phyloP scores from a whole-genome alignment of 2,888 invertebrate genomes.

The Cheilosia variabilis region DNA sequence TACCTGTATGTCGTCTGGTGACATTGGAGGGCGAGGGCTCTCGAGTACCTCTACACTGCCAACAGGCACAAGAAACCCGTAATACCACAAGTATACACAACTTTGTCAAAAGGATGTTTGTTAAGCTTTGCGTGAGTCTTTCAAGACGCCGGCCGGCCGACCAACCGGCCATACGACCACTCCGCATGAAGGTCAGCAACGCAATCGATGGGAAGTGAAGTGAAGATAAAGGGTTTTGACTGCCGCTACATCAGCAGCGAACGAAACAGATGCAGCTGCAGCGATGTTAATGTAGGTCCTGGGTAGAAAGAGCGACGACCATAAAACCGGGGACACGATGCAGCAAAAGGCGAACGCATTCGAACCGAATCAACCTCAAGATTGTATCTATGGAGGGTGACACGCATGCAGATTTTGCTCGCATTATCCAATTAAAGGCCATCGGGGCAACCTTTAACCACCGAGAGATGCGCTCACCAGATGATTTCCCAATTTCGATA shows the following conservation, averaged over 20 bases:
- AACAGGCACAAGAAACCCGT: constrained; percentile 33
- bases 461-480: constrained; percentile 19
- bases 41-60: constrained; percentile 29
- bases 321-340: constrained; percentile 10
- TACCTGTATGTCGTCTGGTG: constrained; percentile 44
- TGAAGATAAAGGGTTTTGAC: constrained; percentile 74
- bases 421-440: constrained; percentile 71
- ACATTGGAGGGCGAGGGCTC: constrained; percentile 46
- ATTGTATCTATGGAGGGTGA: constrained; percentile 69
- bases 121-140: constrained; percentile 70
- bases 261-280: constrained; percentile 63
- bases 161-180: background rate
- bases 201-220: constrained; percentile 69
- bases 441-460: constrained; percentile 49
- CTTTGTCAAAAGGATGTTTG: constrained; percentile 73
- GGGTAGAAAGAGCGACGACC: background rate
- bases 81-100: constrained; percentile 61
- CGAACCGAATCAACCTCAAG: constrained; percentile 70
- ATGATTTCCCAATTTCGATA: constrained; percentile 13
- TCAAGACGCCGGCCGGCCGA: constrained; percentile 54
- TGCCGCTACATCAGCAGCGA: constrained; percentile 57
- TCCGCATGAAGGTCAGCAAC: constrained; percentile 66
- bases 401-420: constrained; percentile 65
- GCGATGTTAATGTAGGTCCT: constrained; percentile 66
- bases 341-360: constrained; percentile 53